Conservation (phyloP, 2,797 vertebrate species). For the Betta splendens region DNA sequence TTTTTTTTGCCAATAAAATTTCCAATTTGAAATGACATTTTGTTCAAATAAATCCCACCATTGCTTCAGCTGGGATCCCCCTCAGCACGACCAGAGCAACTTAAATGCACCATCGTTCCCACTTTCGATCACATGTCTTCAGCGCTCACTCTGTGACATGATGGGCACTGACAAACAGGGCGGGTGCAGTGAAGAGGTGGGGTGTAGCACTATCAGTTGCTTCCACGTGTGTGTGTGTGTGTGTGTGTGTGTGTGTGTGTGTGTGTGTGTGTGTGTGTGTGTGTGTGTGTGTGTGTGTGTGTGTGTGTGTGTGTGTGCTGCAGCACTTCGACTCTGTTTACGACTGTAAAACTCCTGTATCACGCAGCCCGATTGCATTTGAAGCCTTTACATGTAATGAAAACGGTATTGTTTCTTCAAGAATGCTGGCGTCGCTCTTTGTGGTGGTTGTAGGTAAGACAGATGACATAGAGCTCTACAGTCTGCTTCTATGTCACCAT, state of each 20-base stretch:
- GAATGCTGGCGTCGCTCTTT: slow-evolving; percentile 54
- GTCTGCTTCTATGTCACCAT: not conserved
- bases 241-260: slow-evolving; percentile 1
- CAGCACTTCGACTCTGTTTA: not conserved
- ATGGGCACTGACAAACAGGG: slow-evolving; percentile 18
- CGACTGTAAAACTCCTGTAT: slow-evolving; percentile 11
- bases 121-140: too few species aligned
- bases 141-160: too few species aligned
- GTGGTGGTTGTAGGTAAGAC: slow-evolving; percentile 66
- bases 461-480: not conserved
- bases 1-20: slow-evolving; percentile 37
- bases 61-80: too few species aligned
- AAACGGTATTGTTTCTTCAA: not conserved
- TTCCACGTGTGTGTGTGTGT: slow-evolving; percentile 42
- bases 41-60: not conserved
- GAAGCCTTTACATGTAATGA: not conserved
- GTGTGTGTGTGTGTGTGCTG: not conserved
- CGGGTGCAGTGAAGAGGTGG: slow-evolving; percentile 27
- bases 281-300: not conserved
- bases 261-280: slow-evolving; percentile 1
- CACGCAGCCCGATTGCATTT: not conserved
- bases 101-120: not conserved
- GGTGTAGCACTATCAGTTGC: slow-evolving; percentile 61
- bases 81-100: too few species aligned
- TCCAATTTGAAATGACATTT: not conserved